phyloP scores from a whole-genome alignment of 2,113 vertebrate species.

The Poicephalus gulielmi region DNA sequence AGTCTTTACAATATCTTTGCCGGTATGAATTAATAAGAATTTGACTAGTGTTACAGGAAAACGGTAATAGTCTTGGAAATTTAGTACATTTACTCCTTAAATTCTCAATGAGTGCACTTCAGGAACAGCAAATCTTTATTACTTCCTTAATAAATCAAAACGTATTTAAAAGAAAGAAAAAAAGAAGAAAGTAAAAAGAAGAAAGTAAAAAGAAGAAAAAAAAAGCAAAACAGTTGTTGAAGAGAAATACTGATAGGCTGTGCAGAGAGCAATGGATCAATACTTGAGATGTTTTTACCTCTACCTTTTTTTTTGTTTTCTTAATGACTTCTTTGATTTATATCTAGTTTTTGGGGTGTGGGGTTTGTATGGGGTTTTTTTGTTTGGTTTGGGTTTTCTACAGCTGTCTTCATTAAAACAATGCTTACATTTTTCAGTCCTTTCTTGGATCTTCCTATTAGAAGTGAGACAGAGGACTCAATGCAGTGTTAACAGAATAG shows the following conservation, averaged over 20 bases:
- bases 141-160: background rate
- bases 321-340: background rate
- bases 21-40: background rate
- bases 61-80: background rate
- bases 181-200: background rate
- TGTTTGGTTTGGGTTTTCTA: background rate
- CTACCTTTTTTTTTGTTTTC: background rate
- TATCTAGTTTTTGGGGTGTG: background rate
- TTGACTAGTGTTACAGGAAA: background rate
- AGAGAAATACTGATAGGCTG: background rate
- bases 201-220: too few relatives aligned
- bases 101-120: background rate
- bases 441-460: background rate
- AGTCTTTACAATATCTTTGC: background rate
- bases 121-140: background rate
- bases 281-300: background rate
- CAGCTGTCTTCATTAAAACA: background rate
- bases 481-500: background rate
- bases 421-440: background rate
- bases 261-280: background rate
- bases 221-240: background rate
- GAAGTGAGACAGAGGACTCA: background rate
- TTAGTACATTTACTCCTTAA: background rate
- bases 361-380: fast-evolving
- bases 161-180: background rate